Base-by-base conservation (phyloP, 2,888 invertebrate genomes). In the Epinotia bilunana region DNA sequence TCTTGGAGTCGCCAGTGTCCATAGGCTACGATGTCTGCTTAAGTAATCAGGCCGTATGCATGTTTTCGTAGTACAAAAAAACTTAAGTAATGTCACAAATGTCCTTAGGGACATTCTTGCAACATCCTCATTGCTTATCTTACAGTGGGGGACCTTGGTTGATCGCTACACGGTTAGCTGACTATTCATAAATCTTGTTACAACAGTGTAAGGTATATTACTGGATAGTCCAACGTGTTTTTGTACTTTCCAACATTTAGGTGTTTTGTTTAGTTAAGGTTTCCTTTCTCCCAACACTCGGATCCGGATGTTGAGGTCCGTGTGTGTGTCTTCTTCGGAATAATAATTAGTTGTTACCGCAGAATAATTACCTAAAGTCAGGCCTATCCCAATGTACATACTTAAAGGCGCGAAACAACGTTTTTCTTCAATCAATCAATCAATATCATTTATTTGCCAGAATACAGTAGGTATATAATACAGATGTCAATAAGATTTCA, bases 241-340 rank as follows among this genome's bases (percentile, higher is more conserved):
- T 23, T 6, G 28, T 62, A 23, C 11, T 61, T 16, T 46, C 39
- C 20, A 62, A 23, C 5, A 18, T 28, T 53, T 39, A 53, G 13
- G 68, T 12, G 57, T 61, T 74, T 74, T 73, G n/a, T 57, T 49
- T 46, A 61, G 58, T 68, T 18, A 62, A 20, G 55, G 33, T 58
- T 74, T 74, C 74, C 74, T 74, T 74, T 69, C 74, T 69, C 49
- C 58, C 43, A 69, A 23, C 18, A 23, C 2, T 28, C 53, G 57
- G 33, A 68, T 28, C 28, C 43, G 63, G 55, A 69, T 61, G 53
- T 20, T 49, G 23, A 9, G 20, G 63, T 20, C 58, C 69, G 70
- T 39, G 63, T 23, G 9, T 20, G 16, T 18, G 7, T 13, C 58
- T 20, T 49, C 16, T 49, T 63, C 20, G 11, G 69, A 70, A 74